Evolutionary conservation across 2,113 vertebrate genomes (phyloP), one percentile per base, ranked within the genome.

Genomic region (Petromus typicus): DNA sequence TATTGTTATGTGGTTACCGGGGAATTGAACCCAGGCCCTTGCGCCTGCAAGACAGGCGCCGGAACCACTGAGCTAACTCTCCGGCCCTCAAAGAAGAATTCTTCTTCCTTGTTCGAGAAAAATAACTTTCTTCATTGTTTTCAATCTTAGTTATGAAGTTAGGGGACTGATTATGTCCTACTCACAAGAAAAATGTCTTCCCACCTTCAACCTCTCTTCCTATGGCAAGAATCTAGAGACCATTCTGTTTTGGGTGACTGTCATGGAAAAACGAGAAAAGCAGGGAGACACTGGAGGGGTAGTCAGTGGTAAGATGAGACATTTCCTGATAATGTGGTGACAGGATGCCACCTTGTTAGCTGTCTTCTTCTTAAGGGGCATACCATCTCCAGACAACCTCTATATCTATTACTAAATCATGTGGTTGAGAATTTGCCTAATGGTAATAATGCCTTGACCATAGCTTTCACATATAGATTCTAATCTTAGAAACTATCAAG

Each of bases 71-170:
- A n/a, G n/a, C n/a, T n/a, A n/a, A n/a, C n/a, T n/a, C n/a, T n/a
- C n/a, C n/a, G n/a, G n/a, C n/a, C n/a, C n/a, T n/a, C n/a, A n/a
- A n/a, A n/a, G n/a, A n/a, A 67, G 18, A 81, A 71, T 79, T 84
- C 43, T 75, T 83, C 7, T 40, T 90, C n/a, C n/a, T 75, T 80
- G 20, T 66, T 59, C n/a, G 22, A 48, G 90, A 57, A 37, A 66
- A 37, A 32, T 81, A 61, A 59, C 7, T 23, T 54, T 63, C 40
- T 16, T 20, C 5, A 54, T 16, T 54, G 2, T 4, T 67, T 89
- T 91, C 32, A 40, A n/a, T 59, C 4, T 91, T 45, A 57, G 9
- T 84, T 84, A 80, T 95, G 25, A 94, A 16, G 45, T 78, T 95
- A 78, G 7, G 87, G 43, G n/a, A 69, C 17, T 71, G 45, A 18